Conservation (phyloP, 1,140 invertebrate genomes). For the Gonatopus flavifemur region DNA sequence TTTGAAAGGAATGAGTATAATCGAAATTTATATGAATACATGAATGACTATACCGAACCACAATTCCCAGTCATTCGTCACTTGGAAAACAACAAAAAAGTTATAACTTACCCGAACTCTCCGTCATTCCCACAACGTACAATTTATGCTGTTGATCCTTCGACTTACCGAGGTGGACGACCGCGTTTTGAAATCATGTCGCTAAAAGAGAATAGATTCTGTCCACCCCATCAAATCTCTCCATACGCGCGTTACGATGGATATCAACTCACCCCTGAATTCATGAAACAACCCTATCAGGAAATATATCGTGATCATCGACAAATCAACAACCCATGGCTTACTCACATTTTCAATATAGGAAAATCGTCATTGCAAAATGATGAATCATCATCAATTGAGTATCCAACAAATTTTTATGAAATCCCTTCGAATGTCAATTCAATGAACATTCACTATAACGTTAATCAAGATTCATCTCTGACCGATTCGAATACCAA, state of each 20-base stretch:
- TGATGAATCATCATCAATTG: no score
- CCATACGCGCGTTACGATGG: neutral
- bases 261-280: neutral
- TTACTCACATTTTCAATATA: neutral
- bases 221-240: slow-evolving; percentile 6
- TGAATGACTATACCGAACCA: no score
- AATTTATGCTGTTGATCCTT: slow-evolving; percentile 23
- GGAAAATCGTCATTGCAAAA: no score
- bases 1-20: no score
- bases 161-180: slow-evolving; percentile 18
- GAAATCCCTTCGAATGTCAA: no score
- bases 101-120: neutral
- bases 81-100: neutral
- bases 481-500: slow-evolving; percentile 1
- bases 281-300: neutral
- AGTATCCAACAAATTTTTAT: no score
- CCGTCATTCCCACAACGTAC: neutral
- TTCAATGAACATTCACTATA: no score
- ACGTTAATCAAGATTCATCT: neutral
- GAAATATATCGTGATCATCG: neutral
- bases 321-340: neutral
- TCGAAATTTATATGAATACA: no score
- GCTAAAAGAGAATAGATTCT: no score
- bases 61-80: neutral
- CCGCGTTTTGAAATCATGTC: no score